These are phyloP conservation scores for Dolomedes plantarius DNA, from an alignment of 2,888 invertebrate species.

Conservation along the genomic window DNA sequence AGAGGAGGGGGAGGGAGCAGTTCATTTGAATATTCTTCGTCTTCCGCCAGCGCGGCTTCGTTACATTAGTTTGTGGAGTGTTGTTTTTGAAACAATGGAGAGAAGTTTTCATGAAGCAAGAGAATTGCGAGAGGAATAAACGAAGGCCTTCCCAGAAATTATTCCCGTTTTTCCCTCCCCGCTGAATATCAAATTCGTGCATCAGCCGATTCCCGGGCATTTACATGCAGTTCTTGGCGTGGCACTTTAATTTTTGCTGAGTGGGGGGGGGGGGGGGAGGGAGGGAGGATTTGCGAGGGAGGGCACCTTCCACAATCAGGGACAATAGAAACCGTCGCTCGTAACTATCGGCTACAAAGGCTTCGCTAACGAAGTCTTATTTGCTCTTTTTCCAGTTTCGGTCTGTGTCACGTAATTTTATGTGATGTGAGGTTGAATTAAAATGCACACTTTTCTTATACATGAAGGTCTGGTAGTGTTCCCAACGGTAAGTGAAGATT, in stretches of 20 bases:
- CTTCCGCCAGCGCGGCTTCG: conserved; percentile 32
- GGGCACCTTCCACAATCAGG: neutral
- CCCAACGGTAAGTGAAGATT: too few species aligned
- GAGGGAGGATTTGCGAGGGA: neutral
- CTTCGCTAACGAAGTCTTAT: neutral
- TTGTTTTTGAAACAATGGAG: conserved; percentile 53
- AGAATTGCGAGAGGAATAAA: neutral
- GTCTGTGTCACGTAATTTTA: too few species aligned
- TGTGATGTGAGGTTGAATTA: too few species aligned
- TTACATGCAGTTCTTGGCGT: conserved; percentile 6
- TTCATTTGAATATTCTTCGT: conserved; percentile 65
- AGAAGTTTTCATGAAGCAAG: conserved; percentile 12
- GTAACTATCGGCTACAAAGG: neutral
- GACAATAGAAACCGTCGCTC: neutral
- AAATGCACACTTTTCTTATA: too few species aligned
- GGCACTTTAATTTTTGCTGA: neutral
- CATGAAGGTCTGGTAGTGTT: too few species aligned
- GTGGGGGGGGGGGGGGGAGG: neutral
- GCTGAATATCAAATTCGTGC: conserved; percentile 12
- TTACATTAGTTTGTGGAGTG: conserved; percentile 67
- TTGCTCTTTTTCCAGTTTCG: neutral
- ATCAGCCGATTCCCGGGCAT: conserved; percentile 3
- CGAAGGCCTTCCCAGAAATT: neutral
- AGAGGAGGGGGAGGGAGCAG: conserved; percentile 8
- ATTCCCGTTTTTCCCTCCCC: conserved; percentile 12